Evolutionary conservation across 2,797 vertebrate species (phyloP).

Genomic region (Micrastur ruficollis): DNA sequence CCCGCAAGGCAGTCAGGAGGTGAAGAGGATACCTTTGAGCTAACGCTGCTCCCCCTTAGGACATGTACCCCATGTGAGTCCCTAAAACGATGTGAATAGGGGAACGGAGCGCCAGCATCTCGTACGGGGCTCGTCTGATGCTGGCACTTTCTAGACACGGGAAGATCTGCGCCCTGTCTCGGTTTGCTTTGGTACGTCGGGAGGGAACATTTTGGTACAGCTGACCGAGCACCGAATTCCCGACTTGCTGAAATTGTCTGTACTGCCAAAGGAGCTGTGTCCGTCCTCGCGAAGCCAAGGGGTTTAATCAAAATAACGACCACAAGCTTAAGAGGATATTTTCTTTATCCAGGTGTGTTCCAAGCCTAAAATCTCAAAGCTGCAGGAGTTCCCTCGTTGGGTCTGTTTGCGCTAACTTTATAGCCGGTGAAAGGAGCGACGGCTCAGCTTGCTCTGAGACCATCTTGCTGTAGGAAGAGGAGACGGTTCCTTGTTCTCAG

Average conservation of each 20-base stretch:
- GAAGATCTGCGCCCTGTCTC: neutral
- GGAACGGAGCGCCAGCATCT: neutral
- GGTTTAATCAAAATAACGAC: neutral
- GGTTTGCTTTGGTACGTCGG: rapidly evolving
- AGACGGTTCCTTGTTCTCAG: neutral
- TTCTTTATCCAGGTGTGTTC: neutral
- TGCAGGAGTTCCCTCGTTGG: neutral
- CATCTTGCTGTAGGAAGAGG: neutral
- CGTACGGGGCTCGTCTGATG: neutral
- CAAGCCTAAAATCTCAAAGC: neutral
- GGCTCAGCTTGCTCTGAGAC: neutral
- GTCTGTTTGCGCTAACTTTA: neutral
- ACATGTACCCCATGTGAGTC: rapidly evolving
- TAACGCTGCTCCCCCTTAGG: neutral
- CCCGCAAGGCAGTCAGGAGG: neutral
- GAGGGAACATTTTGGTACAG: neutral
- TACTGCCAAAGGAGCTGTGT: neutral
- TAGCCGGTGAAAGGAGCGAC: neutral
- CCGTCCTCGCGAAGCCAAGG: neutral
- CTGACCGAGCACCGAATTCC: neutral
- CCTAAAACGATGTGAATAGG: rapidly evolving
- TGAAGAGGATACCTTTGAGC: neutral
- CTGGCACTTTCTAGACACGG: rapidly evolving
- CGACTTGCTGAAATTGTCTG: neutral
- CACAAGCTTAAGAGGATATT: neutral